Percentiles rank a stretch among this genome's conserved stretches.
Conservation (phyloP, 2,113 vertebrate genomes). For the Leucopsar rothschildi region DNA sequence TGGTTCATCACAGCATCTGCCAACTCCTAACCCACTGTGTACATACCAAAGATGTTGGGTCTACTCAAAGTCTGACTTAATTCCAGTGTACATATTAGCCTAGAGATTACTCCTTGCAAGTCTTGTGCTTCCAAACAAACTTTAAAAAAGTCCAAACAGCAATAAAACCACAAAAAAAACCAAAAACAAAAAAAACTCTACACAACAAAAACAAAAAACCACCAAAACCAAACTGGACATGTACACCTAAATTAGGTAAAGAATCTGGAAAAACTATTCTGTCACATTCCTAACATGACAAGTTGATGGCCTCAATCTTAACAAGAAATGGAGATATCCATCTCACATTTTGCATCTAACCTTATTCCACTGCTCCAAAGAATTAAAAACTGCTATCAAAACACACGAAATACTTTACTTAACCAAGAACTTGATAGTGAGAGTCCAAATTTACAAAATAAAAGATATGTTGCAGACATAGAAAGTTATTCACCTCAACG, state of each 20-base stretch:
- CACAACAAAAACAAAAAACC: too few species aligned
- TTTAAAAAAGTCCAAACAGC: neutral
- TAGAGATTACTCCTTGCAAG: neutral
- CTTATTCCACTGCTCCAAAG: neutral
- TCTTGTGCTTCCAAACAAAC: neutral
- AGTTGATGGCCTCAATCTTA: neutral
- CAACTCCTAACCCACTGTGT: neutral
- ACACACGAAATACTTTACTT: neutral
- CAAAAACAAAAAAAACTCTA: neutral
- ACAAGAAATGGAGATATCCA: neutral
- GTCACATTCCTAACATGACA: neutral
- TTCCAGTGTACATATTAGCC: neutral
- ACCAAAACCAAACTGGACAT: neutral
- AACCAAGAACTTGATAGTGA: neutral
- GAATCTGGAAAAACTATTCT: neutral
- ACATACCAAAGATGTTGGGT: neutral
- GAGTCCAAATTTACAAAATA: neutral
- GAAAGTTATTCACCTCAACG: neutral
- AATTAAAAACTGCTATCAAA: neutral
- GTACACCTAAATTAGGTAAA: neutral
- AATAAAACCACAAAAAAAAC: neutral
- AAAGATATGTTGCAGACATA: neutral
- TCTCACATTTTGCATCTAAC: neutral
- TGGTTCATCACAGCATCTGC: fast-evolving
- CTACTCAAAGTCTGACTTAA: neutral